These are phyloP conservation scores for Cyanoramphus novaezelandiae DNA, from an alignment of 2,113 vertebrate species.

Conservation along the genomic window DNA sequence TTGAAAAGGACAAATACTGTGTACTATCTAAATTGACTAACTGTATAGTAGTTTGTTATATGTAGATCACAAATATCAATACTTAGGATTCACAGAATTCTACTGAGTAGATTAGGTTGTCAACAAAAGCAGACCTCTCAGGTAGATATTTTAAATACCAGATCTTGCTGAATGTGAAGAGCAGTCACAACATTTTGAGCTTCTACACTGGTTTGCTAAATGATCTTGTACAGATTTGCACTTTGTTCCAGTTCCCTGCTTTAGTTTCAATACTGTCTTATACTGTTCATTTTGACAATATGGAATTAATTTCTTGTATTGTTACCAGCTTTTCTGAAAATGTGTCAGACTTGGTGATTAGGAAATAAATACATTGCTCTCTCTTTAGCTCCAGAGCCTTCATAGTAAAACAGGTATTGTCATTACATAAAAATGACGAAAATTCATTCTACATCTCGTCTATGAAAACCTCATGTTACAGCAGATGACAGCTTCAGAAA, in stretches of 20 bases:
- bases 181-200: background rate
- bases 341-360: background rate
- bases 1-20: background rate
- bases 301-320: background rate
- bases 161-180: background rate
- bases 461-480: background rate
- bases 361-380: background rate
- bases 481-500: background rate
- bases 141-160: background rate
- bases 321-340: background rate
- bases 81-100: background rate
- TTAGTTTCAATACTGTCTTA: background rate
- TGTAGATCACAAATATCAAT: background rate
- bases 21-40: background rate
- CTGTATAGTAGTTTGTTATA: background rate
- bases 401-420: background rate
- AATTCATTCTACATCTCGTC: background rate
- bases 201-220: background rate
- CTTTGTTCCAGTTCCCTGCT: background rate
- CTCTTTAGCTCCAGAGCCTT: background rate
- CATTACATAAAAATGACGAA: background rate
- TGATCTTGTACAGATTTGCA: background rate
- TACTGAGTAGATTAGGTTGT: background rate
- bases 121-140: background rate
- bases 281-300: background rate